Conservation (phyloP, 2,113 vertebrate species). For the Tautogolabrus adspersus region DNA sequence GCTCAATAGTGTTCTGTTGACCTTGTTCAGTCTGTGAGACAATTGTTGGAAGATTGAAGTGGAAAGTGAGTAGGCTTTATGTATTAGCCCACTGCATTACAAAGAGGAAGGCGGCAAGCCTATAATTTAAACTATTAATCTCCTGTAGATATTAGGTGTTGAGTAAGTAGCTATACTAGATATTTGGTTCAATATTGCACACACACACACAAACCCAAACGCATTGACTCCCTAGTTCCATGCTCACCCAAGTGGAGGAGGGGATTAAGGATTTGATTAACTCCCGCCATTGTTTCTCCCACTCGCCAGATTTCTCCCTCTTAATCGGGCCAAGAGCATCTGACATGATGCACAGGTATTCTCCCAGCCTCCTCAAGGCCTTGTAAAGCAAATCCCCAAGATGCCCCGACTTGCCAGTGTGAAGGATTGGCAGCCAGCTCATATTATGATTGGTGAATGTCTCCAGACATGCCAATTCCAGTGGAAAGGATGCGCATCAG, state of each 20-base stretch:
- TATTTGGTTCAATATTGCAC: slow-evolving; percentile 48
- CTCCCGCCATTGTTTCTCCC: slow-evolving; percentile 72
- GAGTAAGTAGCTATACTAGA: slow-evolving; percentile 49
- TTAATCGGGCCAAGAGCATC: slow-evolving; percentile 66
- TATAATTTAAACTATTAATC: slow-evolving; percentile 73
- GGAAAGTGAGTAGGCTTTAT: slow-evolving; percentile 8
- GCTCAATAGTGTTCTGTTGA: slow-evolving; percentile 31
- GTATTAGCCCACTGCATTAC: slow-evolving; percentile 46
- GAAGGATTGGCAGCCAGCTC: slow-evolving; percentile 57
- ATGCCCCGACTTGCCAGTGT: slow-evolving; percentile 65
- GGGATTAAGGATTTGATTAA: slow-evolving; percentile 78
- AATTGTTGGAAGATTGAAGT: slow-evolving; percentile 25
- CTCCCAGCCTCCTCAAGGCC: slow-evolving; percentile 53
- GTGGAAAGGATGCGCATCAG: slow-evolving; percentile 67
- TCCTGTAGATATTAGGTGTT: slow-evolving; percentile 60
- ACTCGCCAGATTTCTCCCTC: slow-evolving; percentile 60
- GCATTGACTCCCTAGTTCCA: slow-evolving; percentile 43
- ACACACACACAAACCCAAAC: slow-evolving; percentile 17
- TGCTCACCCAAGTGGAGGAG: slow-evolving; percentile 63
- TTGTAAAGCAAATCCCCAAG: slow-evolving; percentile 60
- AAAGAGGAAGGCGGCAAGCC: slow-evolving; percentile 43
- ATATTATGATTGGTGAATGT: slow-evolving; percentile 74
- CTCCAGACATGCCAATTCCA: slow-evolving; percentile 63
- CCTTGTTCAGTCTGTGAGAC: slow-evolving; percentile 22
- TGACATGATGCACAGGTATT: slow-evolving; percentile 62